Evolutionary conservation across 30 jellyfish, hydroid and myxozoan species (phyloP), one percentile per base, ranked within the genome.

Genomic region (Aurelia sp.): DNA sequence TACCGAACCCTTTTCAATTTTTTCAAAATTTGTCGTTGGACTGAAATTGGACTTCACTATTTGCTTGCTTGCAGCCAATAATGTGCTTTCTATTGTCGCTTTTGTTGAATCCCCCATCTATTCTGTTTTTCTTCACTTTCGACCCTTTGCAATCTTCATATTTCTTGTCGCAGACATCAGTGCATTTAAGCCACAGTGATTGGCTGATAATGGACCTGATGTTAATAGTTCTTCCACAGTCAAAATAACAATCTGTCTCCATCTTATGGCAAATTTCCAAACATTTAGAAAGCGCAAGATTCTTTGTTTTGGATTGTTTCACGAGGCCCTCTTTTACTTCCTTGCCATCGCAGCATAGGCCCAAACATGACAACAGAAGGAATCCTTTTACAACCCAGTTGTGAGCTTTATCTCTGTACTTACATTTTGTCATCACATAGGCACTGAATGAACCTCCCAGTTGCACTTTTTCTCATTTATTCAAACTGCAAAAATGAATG

Each of bases 171-270:
- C 93, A 84, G 48, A 33, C 30, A 17, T 84, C 86, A 4, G 93
- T 84, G 78, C 93, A 84, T 59, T 38, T 84, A 58, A 31, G 47
- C 93, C 93, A 84, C 52, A 84, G 20, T n/a, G 66, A n/a, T 5
- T 84, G 80, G 5, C 41, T 30, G 12, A 84, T 61, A 8, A 69
- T 21, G 1, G 93, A 84, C 51, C 72, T 84, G 10, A 84, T 27
- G 48, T 84, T 73, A 0, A 52, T 69, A 5, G 48, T 53, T 27
- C 70, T 61, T 8, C 87, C 93, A 50, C 93, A 84, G 64, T 84
- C 93, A 63, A 84, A 72, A 38, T 84, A 84, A 50, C 93, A 84
- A 30, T 62, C 67, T 13, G 41, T 55, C 31, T 84, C 87, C 50
- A 84, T 60, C 80, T 63, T 84, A 12, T 64, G 27, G 65, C 93